These are phyloP conservation scores for Halictus quadricinctus DNA, from an alignment of 2,888 invertebrate genomes.

Conservation along the genomic window DNA sequence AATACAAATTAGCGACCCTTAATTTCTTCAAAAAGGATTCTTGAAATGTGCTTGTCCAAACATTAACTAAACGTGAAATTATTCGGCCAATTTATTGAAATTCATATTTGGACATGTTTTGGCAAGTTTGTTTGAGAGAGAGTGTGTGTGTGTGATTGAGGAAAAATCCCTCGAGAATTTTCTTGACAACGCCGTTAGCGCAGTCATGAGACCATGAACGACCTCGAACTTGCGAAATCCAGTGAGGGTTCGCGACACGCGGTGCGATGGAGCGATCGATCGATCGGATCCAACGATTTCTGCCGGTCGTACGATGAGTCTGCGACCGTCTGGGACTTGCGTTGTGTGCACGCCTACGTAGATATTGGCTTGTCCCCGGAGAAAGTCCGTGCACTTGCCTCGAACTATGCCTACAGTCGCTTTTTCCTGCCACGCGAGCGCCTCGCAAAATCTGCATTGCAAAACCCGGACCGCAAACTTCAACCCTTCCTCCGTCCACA, in stretches of 20 bases:
- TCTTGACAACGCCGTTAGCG: background rate
- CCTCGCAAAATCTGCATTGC: constrained; percentile 39
- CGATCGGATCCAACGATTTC: background rate
- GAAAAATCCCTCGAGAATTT: background rate
- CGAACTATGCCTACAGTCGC: constrained; percentile 43
- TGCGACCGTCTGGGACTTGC: background rate
- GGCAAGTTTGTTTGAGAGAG: background rate
- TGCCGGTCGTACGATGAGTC: background rate
- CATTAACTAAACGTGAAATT: too few relatives aligned
- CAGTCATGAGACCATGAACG: background rate
- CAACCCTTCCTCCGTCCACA: background rate
- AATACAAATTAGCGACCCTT: too few relatives aligned
- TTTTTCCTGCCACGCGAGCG: constrained; percentile 28
- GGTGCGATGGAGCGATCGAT: background rate
- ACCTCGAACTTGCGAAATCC: constrained; percentile 8
- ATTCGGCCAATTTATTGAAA: too few relatives aligned
- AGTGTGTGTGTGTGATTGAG: background rate
- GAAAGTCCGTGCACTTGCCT: constrained; percentile 65
- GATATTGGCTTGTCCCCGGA: constrained; percentile 59
- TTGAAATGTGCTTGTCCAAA: too few relatives aligned
- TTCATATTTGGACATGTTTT: too few relatives aligned
- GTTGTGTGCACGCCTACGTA: constrained; percentile 60
- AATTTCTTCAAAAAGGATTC: too few relatives aligned
- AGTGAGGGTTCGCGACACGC: background rate
- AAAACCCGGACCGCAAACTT: background rate